Percentiles rank a stretch among this genome's conserved stretches.
These are phyloP conservation scores for Lanistes nyassanus DNA, from an alignment of 1,140 invertebrate genomes.

Conservation along the genomic window DNA sequence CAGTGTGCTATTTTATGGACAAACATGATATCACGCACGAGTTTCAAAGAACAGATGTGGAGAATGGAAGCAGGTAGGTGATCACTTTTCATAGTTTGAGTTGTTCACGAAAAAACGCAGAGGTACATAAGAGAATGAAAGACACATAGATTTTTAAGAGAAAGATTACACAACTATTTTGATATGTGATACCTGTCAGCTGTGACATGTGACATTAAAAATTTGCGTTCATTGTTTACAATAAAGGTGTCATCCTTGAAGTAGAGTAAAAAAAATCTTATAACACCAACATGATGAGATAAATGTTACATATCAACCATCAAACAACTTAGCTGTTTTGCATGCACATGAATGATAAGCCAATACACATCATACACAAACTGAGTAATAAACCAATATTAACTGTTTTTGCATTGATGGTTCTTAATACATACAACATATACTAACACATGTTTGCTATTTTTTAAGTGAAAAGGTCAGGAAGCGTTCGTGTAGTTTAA, in stretches of 20 bases:
- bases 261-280: no score
- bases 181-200: no score
- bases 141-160: not conserved
- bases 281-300: no score
- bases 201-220: no score
- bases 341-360: not conserved
- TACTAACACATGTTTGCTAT: not conserved
- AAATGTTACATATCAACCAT: not conserved
- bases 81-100: no score
- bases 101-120: not conserved
- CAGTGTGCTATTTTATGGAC: constrained; percentile 44
- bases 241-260: no score
- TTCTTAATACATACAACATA: not conserved
- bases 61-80: constrained; percentile 26
- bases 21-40: constrained; percentile 45
- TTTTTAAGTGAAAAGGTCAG: constrained; percentile 2
- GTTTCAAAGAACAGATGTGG: constrained; percentile 40
- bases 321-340: not conserved
- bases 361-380: not conserved
- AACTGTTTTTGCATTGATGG: not conserved
- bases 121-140: not conserved
- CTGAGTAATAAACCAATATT: no score
- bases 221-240: no score
- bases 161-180: no score
- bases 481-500: constrained; percentile 28